These are phyloP conservation scores for Oreochromis tanganicae DNA, from an alignment of 2,113 vertebrate genomes.

Conservation along the genomic window DNA sequence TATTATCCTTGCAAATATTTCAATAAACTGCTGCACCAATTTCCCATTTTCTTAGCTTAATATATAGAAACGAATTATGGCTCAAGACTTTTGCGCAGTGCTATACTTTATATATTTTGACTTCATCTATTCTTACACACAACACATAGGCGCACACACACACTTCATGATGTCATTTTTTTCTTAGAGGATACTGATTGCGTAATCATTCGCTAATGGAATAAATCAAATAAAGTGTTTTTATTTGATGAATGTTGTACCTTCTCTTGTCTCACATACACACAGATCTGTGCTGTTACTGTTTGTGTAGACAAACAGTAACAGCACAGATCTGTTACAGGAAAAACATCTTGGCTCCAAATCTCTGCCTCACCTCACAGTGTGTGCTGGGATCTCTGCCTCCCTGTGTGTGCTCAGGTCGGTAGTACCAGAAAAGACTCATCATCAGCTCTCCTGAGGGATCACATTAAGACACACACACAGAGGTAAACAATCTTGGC, in stretches of 20 bases:
- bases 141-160: accelerated
- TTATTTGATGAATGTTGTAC: neutral
- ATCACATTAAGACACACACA: neutral
- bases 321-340: neutral
- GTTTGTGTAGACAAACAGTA: neutral
- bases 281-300: neutral
- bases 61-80: accelerated
- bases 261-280: neutral
- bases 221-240: neutral
- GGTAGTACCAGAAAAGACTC: slow-evolving; percentile 99
- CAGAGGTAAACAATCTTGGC: neutral
- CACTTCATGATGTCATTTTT: neutral
- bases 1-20: neutral
- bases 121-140: neutral
- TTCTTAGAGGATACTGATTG: neutral
- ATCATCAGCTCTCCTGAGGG: slow-evolving; percentile 95
- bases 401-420: slow-evolving; percentile 97
- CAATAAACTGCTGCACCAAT: neutral
- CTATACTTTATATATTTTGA: neutral
- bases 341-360: neutral
- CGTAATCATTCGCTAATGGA: accelerated
- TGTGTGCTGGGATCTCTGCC: slow-evolving; percentile 94
- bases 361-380: slow-evolving; percentile 82
- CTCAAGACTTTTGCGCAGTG: neutral
- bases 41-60: neutral